These are phyloP conservation scores for Drosophila neotestacea DNA, from an alignment of 2,888 invertebrate species.

Conservation along the genomic window DNA sequence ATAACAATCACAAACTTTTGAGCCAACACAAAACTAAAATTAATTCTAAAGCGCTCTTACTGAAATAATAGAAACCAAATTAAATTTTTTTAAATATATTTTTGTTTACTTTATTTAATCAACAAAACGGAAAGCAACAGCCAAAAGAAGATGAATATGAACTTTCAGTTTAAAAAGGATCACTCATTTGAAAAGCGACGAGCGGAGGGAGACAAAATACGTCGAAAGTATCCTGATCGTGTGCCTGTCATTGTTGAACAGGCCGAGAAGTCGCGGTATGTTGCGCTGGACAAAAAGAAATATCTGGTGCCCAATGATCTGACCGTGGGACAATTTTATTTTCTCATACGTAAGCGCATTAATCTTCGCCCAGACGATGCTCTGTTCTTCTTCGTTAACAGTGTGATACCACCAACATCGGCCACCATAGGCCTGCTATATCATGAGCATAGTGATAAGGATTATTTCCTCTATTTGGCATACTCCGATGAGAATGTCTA, in stretches of 20 bases:
- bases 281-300: constrained; percentile 98
- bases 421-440: constrained; percentile 98
- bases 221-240: constrained; percentile 97
- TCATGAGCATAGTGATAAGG: constrained; percentile 99
- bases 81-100: neutral
- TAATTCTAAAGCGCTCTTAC: neutral
- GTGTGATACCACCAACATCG: constrained; percentile 97
- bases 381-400: constrained; percentile 98
- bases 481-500: constrained; percentile 99
- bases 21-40: constrained; percentile 12
- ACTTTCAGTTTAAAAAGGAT: constrained; percentile 98
- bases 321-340: constrained; percentile 98
- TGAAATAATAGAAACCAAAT: neutral
- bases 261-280: constrained; percentile 96
- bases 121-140: neutral
- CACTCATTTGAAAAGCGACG: constrained; percentile 97
- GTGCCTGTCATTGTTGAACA: constrained; percentile 99
- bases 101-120: neutral
- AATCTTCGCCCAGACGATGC: constrained; percentile 97
- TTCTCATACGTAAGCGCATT: constrained; percentile 97
- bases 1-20: constrained; percentile 21
- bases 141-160: constrained; percentile 87
- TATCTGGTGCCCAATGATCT: constrained; percentile 97
- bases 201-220: constrained; percentile 97
- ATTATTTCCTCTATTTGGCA: constrained; percentile 99